These are phyloP conservation scores for Pterostichus niger DNA, from an alignment of 2,888 invertebrate genomes.

Conservation along the genomic window DNA sequence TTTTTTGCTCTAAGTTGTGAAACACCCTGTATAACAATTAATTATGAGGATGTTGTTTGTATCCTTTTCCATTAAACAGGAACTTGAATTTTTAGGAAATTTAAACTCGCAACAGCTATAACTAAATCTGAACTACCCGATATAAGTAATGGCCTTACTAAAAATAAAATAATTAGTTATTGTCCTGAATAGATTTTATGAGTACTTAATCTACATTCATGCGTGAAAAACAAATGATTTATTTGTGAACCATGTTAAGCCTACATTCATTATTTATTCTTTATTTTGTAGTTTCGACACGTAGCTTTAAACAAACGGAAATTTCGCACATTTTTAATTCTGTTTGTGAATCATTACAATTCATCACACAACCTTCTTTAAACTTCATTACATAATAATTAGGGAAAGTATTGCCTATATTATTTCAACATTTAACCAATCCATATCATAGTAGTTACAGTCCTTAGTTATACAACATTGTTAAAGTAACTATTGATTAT, in stretches of 20 bases:
- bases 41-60: too few relatives aligned
- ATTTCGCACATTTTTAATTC: slow-evolving; percentile 49
- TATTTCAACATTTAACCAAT: slow-evolving; percentile 25
- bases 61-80: too few relatives aligned
- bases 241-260: not conserved
- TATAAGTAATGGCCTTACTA: too few relatives aligned
- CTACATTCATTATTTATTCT: not conserved
- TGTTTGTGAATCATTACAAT: slow-evolving; percentile 16
- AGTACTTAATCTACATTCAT: not conserved
- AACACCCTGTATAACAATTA: too few relatives aligned
- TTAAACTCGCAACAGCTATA: too few relatives aligned
- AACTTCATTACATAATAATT: slow-evolving; percentile 19
- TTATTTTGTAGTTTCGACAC: slow-evolving; percentile 7
- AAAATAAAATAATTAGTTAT: too few relatives aligned
- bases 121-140: too few relatives aligned
- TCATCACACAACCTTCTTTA: slow-evolving; percentile 26
- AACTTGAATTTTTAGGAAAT: too few relatives aligned
- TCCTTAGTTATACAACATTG: not conserved
- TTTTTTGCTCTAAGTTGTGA: too few relatives aligned
- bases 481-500: slow-evolving; percentile 7
- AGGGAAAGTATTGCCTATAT: slow-evolving; percentile 41
- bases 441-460: slow-evolving; percentile 1
- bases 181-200: not conserved
- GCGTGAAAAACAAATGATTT: not conserved
- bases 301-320: not conserved